Evolutionary conservation across 2,888 invertebrate genomes (phyloP), one percentile per base, ranked within the genome.

Genomic region (Gymnocheta viridis): DNA sequence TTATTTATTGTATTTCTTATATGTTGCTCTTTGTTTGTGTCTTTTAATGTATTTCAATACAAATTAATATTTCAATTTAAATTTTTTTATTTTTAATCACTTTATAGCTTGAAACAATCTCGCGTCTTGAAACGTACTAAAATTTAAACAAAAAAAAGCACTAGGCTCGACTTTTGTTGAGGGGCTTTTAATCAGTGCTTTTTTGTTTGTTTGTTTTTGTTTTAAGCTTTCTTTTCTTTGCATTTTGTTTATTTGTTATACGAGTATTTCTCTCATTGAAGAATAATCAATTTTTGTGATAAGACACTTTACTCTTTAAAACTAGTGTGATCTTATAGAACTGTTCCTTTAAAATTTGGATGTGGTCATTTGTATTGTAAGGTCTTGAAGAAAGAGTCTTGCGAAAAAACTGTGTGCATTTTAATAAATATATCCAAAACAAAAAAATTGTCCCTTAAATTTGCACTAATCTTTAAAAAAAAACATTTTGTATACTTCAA

Each of bases 131-230:
- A 67, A 19, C 49, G 7, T 17, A 73, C 78, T 78, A 27, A 82
- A 51, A 5, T 44, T 32, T 2, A 12, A 49, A n/a, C 17, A 64
- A 29, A 2, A 22, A 60, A 19, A 24, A 7, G 27, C 22, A 62
- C 51, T 32, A 41, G 32, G 14, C 47, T 49, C 41, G 35, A n/a
- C 32, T 70, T 70, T 22, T 29, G 22, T 66, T 19, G 60, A 51
- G 51, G 29, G 51, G 35, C 60, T 58, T 47, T 73, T 81, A 69
- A 82, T 82, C 74, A 76, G 74, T 62, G 41, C 47, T 60, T 38
- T 60, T 41, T 35, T 41, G 51, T 35, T 62, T 62, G 4, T 62
- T 22, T 35, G 38, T 44, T 10, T 38, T 47, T 17, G 2, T 27
- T 79, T 47, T 17, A 62, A 79, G 70, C 54, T 64, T 70, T 70